These are phyloP conservation scores for Bambusicola thoracicus DNA, from an alignment of 2,113 vertebrate genomes.

Conservation along the genomic window DNA sequence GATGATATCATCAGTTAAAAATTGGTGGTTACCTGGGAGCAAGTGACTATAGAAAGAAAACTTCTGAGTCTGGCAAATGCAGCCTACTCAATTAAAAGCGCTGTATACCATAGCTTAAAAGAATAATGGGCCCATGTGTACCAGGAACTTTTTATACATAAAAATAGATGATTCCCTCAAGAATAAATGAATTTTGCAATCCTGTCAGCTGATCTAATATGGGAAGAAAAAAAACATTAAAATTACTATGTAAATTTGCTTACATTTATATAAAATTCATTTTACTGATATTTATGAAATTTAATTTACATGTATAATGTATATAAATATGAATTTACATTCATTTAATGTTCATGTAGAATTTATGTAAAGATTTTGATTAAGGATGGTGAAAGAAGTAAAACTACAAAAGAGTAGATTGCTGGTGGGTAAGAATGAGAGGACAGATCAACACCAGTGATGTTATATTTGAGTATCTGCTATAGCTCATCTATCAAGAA, in stretches of 20 bases:
- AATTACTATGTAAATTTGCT: not conserved
- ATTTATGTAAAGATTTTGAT: conserved; percentile 21
- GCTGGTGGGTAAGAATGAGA: not conserved
- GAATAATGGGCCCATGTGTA: not conserved
- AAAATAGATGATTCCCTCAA: not conserved
- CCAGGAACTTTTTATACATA: not conserved
- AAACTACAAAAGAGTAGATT: not conserved
- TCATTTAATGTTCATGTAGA: not conserved
- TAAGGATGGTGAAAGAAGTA: not conserved
- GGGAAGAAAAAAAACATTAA: not conserved
- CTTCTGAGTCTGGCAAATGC: not conserved
- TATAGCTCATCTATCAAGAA: not conserved
- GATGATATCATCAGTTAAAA: not conserved
- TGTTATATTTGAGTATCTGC: not conserved
- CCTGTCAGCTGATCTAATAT: not conserved
- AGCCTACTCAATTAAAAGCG: not conserved
- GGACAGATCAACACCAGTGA: not conserved
- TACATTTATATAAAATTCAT: not conserved
- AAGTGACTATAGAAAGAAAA: not conserved
- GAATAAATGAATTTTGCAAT: not conserved
- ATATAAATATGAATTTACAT: not conserved
- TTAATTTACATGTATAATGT: conserved; percentile 2
- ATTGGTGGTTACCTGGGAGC: not conserved
- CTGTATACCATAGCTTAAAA: not conserved
- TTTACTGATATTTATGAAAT: not conserved